These are phyloP conservation scores for Piliocolobus tephrosceles DNA, from an alignment of 2,113 vertebrate genomes.

Conservation along the genomic window DNA sequence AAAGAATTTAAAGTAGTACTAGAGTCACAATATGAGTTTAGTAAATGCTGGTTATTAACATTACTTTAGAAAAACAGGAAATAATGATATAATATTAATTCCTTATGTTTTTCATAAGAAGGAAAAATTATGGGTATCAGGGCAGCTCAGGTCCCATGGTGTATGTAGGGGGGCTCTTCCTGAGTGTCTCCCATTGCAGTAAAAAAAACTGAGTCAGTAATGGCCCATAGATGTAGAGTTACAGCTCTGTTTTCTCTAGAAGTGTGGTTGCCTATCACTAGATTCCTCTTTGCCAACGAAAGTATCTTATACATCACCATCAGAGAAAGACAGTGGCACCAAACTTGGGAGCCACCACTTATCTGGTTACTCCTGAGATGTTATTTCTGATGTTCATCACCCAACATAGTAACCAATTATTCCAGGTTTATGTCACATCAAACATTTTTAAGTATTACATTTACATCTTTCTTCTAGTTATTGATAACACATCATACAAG, in stretches of 20 bases:
- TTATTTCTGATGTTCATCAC: background rate
- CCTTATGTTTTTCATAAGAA: background rate
- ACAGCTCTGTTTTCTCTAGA: background rate
- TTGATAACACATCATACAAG: background rate
- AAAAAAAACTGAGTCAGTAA: background rate
- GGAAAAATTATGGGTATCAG: background rate
- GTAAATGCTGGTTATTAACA: background rate
- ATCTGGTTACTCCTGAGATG: background rate
- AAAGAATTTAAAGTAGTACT: background rate
- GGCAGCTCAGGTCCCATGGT: background rate
- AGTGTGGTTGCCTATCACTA: background rate
- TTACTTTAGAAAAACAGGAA: slow-evolving; percentile 34
- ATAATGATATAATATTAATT: background rate
- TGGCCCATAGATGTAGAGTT: background rate
- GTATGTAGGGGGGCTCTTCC: background rate
- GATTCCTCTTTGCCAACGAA: background rate
- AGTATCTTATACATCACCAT: background rate
- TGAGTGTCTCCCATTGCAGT: background rate
- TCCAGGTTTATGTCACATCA: background rate
- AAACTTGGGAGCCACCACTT: background rate
- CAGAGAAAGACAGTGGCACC: background rate
- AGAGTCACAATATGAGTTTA: background rate
- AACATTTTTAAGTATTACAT: background rate
- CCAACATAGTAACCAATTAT: background rate
- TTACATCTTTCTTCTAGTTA: background rate